Evolutionary conservation across 2,888 invertebrate genomes (phyloP), one percentile per base, ranked within the genome.

Genomic region (Chloromyia formosa): DNA sequence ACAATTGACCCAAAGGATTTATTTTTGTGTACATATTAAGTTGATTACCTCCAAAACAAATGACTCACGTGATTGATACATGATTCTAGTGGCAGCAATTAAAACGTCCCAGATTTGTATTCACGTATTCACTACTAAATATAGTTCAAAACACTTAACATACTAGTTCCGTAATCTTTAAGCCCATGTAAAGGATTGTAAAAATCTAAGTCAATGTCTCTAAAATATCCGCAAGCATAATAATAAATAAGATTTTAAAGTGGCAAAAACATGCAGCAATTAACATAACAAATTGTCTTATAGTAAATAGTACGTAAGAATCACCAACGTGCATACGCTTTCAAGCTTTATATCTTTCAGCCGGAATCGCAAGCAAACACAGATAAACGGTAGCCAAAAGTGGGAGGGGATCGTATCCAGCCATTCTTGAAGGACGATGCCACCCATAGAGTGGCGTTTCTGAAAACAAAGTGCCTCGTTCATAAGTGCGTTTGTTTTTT

Each of bases 241-340:
- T 61, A 23, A 61, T 23, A 75, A 73, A 73, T 68, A 27, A 16
- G 10, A 35, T 56, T 69, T 56, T 49, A 60, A 61, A 74, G 73
- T 73, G 74, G 75, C 74, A 76, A 76, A 76, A 76, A 76, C 75
- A 54, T 64, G 10, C 40, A 53, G 73, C 76, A 75, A 76, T 76
- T 76, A 76, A 76, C 76, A 75, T 75, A 75, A 76, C 73, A 75
- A 76, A 76, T 75, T 61, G 76, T 61, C 60, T 58, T 58, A n/a
- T n/a, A n/a, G n/a, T n/a, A 66, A 73, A 58, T 74, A 68, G 76
- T 68, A 69, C 74, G 69, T 73, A 64, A 71, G 40, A 75, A 68
- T 69, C 58, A 40, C 35, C 56, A 71, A n/a, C 16, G 27, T 35
- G 7, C 27, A 35, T 35, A 35, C 27, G 27, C 27, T 35, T 35